Evolutionary conservation across 2,113 vertebrate genomes (phyloP).

Genomic region (Cyanoramphus novaezelandiae): DNA sequence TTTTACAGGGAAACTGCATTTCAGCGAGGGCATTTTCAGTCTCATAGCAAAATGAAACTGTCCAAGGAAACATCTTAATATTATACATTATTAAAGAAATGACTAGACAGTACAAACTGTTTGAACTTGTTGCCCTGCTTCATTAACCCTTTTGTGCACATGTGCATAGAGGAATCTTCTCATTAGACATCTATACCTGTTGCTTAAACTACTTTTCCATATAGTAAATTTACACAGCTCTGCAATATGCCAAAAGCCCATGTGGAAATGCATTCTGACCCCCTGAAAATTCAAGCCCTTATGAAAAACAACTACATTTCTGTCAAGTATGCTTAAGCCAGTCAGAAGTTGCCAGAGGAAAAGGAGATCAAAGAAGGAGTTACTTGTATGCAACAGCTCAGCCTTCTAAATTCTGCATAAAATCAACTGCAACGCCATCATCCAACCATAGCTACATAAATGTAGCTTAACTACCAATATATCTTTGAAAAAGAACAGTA

Average conservation of each 20-base stretch:
- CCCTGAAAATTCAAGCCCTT: neutral
- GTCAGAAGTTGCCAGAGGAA: neutral
- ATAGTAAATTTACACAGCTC: neutral
- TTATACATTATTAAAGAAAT: neutral
- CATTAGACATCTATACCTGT: neutral
- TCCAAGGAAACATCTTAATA: neutral
- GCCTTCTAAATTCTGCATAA: neutral
- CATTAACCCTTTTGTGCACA: neutral
- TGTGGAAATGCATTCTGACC: neutral
- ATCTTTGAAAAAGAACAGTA: neutral
- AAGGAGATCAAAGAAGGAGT: slow-evolving; percentile 21
- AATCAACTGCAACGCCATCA: neutral
- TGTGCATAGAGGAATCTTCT: neutral
- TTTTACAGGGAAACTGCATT: neutral
- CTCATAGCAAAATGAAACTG: neutral
- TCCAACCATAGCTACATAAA: neutral
- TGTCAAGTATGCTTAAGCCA: neutral
- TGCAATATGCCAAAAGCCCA: neutral
- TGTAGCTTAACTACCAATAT: neutral
- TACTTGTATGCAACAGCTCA: neutral
- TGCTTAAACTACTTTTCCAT: neutral
- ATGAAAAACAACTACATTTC: neutral
- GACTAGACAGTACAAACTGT: neutral
- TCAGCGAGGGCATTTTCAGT: neutral
- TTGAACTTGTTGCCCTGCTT: neutral